phyloP scores from a whole-genome alignment of 2,797 vertebrate species.

The Ctenosaura bakeri region DNA sequence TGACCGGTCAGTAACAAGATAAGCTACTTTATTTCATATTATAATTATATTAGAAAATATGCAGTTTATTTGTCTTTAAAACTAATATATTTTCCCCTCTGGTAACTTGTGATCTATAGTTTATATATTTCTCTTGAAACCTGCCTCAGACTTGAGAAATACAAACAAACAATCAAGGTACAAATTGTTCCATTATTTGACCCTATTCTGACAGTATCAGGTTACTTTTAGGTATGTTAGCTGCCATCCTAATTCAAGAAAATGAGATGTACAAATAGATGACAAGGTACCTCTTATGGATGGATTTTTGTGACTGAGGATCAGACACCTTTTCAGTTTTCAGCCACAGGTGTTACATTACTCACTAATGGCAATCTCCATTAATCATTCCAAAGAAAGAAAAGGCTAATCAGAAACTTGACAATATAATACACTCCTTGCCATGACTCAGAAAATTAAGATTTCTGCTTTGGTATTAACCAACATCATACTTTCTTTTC shows the following conservation, averaged over 20 bases:
- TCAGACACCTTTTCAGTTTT: conserved; percentile 7
- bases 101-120: background rate
- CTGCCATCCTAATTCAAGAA: background rate
- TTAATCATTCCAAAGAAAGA: conserved; percentile 15
- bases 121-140: background rate
- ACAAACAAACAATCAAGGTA: background rate
- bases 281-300: background rate
- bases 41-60: background rate
- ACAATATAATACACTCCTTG: background rate
- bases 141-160: background rate
- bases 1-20: background rate
- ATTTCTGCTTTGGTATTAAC: background rate
- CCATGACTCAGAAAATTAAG: background rate
- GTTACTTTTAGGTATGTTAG: background rate
- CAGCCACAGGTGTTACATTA: background rate
- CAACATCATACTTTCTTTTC: background rate
- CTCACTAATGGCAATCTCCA: conserved; percentile 1
- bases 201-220: background rate
- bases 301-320: background rate
- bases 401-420: conserved; percentile 17
- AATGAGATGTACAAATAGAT: background rate
- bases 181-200: background rate
- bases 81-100: background rate
- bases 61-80: background rate
- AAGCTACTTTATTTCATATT: background rate